Percentiles rank a stretch among this genome's conserved stretches.
Evolutionary conservation across 1,140 invertebrate genomes (phyloP).

Genomic region (Venturia canescens): DNA sequence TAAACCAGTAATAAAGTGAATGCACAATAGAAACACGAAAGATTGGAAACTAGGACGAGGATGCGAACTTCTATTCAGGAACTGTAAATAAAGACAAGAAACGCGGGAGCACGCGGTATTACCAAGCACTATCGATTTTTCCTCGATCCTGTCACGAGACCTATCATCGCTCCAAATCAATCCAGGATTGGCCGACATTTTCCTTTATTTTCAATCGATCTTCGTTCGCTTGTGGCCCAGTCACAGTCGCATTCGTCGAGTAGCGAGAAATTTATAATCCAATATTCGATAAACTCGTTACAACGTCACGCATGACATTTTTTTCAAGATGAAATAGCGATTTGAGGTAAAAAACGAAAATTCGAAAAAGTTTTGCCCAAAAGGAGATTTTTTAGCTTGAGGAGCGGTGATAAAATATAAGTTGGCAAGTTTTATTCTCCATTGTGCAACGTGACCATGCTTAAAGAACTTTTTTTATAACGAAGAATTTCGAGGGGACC

Average conservation of each 20-base stretch:
- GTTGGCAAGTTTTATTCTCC: not conserved
- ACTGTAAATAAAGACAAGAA: not conserved
- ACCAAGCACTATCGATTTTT: not conserved
- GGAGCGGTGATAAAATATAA: too few species aligned
- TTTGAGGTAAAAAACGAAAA: too few species aligned
- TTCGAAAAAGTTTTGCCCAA: too few species aligned
- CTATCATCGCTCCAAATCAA: not conserved
- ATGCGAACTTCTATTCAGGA: not conserved
- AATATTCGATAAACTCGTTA: too few species aligned
- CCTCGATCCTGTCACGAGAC: conserved; percentile 1
- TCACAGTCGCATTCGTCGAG: not conserved
- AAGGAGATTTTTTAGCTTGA: too few species aligned
- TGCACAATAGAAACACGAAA: not conserved
- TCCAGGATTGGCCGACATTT: not conserved
- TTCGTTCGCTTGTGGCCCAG: not conserved
- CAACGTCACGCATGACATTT: too few species aligned
- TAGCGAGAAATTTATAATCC: not conserved
- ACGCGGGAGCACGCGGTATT: not conserved
- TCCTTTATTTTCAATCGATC: not conserved
- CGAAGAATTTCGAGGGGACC: not conserved
- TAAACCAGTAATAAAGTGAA: not conserved
- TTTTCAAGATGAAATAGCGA: too few species aligned
- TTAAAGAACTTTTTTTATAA: not conserved
- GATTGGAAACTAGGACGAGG: not conserved
- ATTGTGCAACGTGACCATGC: not conserved